Base-by-base conservation (phyloP, 1,140 invertebrate genomes). In the Drosophila lacertosa region DNA sequence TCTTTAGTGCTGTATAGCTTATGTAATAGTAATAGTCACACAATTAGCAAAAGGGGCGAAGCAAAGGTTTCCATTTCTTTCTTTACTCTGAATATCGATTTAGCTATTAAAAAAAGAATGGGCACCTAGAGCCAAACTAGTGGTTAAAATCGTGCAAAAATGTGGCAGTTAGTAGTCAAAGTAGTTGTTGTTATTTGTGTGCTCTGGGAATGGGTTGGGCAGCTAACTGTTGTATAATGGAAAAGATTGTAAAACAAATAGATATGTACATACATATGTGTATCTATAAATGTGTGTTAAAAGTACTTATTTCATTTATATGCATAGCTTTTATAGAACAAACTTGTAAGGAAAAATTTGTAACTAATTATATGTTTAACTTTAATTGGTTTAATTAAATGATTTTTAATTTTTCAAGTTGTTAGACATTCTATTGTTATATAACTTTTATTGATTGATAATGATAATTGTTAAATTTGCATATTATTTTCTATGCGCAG, bases 51-150 rank as follows among this genome's bases (percentile, higher is more conserved):
- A 40, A 32, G 51, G 26, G 22, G 32, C 32, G 35, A 63, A 7
- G 10, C 45, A 15, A 42, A 37, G 57, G 51, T 7, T 26, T 35
- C 32, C 11, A 50, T 39, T 26, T 29, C 18, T 45, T 24, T 63
- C 44, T 53, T 78, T 44, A 16, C 18, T 4, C 16, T 44, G 37
- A 44, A 44, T 82, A 83, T 83, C 66, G 79, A 83, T 83, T 83
- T 72, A 83, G 71, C 75, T 64, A 82, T 77, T 75, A 83, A 74
- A 83, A 83, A 70, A 60, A 68, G 26, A 57, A 29, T 59, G 39
- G 44, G 59, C 55, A 59, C 47, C 32, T 51, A 13, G 53, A 18
- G 33, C 22, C 2, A 22, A 45, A 13, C 47, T 44, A 10, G 11
- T 29, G 24, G 22, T 33, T 44, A 63, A 48, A 60, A 53, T 39